phyloP scores from a whole-genome alignment of 2,113 vertebrate species.

The Bettongia penicillata region DNA sequence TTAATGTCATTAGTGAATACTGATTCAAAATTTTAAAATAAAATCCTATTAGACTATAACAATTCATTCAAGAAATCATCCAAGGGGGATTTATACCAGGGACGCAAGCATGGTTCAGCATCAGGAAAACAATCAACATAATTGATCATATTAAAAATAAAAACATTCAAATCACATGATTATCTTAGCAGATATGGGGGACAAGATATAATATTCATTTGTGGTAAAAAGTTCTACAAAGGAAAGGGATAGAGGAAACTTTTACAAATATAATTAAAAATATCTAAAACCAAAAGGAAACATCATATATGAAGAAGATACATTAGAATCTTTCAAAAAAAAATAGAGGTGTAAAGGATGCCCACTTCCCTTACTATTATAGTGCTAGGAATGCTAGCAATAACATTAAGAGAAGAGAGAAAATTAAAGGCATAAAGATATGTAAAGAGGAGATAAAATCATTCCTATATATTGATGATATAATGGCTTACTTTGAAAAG shows the following conservation, averaged over 20 bases:
- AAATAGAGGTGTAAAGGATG: background rate
- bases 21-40: background rate
- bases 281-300: background rate
- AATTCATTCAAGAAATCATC: too few species aligned
- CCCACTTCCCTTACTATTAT: background rate
- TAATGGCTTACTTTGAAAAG: background rate
- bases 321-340: background rate
- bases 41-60: background rate
- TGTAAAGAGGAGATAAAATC: background rate
- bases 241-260: background rate
- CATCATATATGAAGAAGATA: background rate
- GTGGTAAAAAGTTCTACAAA: background rate
- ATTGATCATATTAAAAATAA: background rate
- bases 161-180: background rate
- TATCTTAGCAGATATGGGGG: background rate
- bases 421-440: background rate
- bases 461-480: background rate
- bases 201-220: too few species aligned
- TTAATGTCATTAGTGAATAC: background rate
- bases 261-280: background rate
- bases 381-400: background rate
- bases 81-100: background rate
- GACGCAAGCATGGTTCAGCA: background rate
- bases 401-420: background rate
- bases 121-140: background rate